These are phyloP conservation scores for Ceramica pisi DNA, from an alignment of 2,888 invertebrate species.

Conservation along the genomic window DNA sequence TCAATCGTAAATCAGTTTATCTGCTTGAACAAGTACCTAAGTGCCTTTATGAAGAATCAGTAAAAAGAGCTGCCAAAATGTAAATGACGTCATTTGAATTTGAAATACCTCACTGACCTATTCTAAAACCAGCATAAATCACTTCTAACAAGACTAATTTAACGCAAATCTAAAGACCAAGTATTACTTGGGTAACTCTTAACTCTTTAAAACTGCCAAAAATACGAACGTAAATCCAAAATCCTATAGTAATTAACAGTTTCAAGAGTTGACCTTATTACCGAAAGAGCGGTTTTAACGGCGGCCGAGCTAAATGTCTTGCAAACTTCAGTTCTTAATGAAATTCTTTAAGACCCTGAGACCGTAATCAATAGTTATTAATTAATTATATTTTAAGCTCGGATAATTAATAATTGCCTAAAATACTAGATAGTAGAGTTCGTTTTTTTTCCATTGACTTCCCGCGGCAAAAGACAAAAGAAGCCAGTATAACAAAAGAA, in stretches of 20 bases:
- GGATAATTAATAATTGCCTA: too few relatives aligned
- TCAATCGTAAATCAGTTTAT: neutral
- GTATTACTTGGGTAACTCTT: neutral
- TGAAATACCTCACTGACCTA: neutral
- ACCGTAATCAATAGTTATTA: constrained; percentile 21
- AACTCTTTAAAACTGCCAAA: constrained; percentile 11
- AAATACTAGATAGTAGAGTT: too few relatives aligned
- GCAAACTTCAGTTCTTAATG: constrained; percentile 36
- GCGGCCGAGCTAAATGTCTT: constrained; percentile 19
- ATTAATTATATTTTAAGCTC: constrained; percentile 9
- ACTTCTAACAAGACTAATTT: constrained; percentile 4
- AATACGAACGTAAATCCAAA: constrained; percentile 3
- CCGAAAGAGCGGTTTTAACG: constrained; percentile 12
- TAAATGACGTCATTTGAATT: constrained; percentile 8
- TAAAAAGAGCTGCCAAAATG: neutral
- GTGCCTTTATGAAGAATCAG: neutral
- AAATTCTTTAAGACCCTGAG: constrained; percentile 33
- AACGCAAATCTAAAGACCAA: neutral
- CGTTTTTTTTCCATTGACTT: too few relatives aligned
- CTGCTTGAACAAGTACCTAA: neutral
- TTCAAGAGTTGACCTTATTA: constrained; percentile 17
- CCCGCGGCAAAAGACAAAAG: too few relatives aligned
- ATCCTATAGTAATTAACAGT: constrained; percentile 37
- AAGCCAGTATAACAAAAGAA: too few relatives aligned
- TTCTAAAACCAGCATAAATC: constrained; percentile 8